Evolutionary conservation across 2,888 invertebrate species (phyloP).

Genomic region (Selenia dentaria): DNA sequence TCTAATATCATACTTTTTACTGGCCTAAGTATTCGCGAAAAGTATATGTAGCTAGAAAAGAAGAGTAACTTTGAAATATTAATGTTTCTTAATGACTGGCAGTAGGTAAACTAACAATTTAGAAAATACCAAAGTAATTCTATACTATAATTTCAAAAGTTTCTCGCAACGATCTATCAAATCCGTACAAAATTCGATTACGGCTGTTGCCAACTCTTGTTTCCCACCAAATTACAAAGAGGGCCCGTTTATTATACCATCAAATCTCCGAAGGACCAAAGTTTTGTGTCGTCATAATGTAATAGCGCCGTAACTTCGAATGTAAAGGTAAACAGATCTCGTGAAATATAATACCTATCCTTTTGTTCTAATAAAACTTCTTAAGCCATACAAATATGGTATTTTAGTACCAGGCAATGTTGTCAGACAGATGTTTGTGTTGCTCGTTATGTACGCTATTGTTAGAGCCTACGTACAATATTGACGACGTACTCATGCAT

Average conservation of each 20-base stretch:
- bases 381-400: slow-evolving; percentile 41
- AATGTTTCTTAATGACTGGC: too few species aligned
- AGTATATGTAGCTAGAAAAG: too few species aligned
- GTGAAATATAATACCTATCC: slow-evolving; percentile 30
- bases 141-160: slow-evolving; percentile 11
- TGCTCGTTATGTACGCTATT: slow-evolving; percentile 30
- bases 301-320: slow-evolving; percentile 16
- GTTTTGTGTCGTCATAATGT: slow-evolving; percentile 25
- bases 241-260: slow-evolving; percentile 25
- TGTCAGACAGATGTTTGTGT: slow-evolving; percentile 29
- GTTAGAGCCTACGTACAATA: slow-evolving; percentile 24
- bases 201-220: slow-evolving; percentile 17
- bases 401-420: slow-evolving; percentile 27
- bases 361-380: slow-evolving; percentile 50
- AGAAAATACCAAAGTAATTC: slow-evolving; percentile 10
- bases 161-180: slow-evolving; percentile 18
- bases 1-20: too few species aligned
- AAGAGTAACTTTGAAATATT: too few species aligned
- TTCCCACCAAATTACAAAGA: slow-evolving; percentile 24
- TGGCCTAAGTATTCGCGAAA: too few species aligned
- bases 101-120: too few species aligned
- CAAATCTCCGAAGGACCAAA: slow-evolving; percentile 23
- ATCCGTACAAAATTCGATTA: slow-evolving; percentile 23
- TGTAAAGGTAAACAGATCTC: slow-evolving; percentile 23
- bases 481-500: slow-evolving; percentile 29